Percentiles rank a stretch among this genome's conserved stretches.
Conservation (phyloP, 2,888 invertebrate genomes). For the Piscicola geometra region DNA sequence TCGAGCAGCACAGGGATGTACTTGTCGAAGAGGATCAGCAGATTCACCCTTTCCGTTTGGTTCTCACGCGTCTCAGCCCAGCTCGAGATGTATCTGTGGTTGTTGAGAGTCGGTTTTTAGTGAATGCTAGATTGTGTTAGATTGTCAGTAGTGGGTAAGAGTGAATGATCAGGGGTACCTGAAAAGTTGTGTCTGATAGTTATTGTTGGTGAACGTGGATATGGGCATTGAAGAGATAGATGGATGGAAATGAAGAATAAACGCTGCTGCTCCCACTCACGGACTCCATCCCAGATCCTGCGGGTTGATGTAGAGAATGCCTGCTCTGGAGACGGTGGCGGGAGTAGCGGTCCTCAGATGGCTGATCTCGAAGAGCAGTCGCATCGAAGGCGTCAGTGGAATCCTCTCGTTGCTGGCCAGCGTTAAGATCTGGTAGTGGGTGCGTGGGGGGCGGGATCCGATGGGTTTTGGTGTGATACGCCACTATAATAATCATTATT, state of each 20-base stretch:
- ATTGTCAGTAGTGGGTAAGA: no score
- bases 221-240: not conserved
- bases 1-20: constrained; percentile 89
- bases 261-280: constrained; percentile 65
- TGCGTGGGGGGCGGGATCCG: no score
- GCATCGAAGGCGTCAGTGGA: constrained; percentile 84
- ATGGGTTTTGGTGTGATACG: no score
- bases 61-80: constrained; percentile 60
- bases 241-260: constrained; percentile 28
- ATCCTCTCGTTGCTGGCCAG: constrained; percentile 93
- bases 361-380: constrained; percentile 90
- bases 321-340: constrained; percentile 91
- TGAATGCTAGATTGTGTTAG: no score
- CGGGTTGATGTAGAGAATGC: constrained; percentile 90
- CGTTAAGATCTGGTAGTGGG: constrained; percentile 67
- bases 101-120: no score
- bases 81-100: constrained; percentile 77
- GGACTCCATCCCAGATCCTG: constrained; percentile 92
- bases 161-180: not conserved
- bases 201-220: not conserved
- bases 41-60: constrained; percentile 66
- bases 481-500: no score
- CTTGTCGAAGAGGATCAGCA: constrained; percentile 91
- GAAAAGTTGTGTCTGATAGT: not conserved
- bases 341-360: constrained; percentile 91